These are phyloP conservation scores for Calliopum simillimum DNA, from an alignment of 2,888 invertebrate species.

Conservation along the genomic window DNA sequence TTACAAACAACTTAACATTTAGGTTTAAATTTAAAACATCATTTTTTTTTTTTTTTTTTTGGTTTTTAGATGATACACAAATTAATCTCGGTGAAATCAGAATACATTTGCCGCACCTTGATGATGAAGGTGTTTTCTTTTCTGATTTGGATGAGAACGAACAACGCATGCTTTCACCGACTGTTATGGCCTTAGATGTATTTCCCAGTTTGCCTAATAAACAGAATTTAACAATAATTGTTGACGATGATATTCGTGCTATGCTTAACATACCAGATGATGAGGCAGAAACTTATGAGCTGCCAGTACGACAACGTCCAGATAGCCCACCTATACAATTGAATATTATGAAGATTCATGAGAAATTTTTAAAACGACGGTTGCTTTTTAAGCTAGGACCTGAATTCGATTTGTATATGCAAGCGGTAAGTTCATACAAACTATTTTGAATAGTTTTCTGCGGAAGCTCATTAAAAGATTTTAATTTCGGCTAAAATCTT, in stretches of 20 bases:
- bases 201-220: constrained; percentile 54
- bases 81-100: constrained; percentile 43
- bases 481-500: too few species aligned
- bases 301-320: constrained; percentile 31
- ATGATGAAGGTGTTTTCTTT: constrained; percentile 64
- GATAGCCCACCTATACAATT: constrained; percentile 28
- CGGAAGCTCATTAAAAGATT: too few species aligned
- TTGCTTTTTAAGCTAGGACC: constrained; percentile 50
- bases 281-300: constrained; percentile 37
- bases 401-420: constrained; percentile 55
- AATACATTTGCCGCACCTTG: constrained; percentile 48
- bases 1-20: neutral
- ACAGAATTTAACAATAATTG: constrained; percentile 51
- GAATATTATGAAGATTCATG: constrained; percentile 54
- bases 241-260: constrained; percentile 54
- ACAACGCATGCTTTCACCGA: constrained; percentile 55
- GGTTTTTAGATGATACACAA: constrained; percentile 24
- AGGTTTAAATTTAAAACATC: neutral
- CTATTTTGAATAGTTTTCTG: too few species aligned
- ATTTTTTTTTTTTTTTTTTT: constrained; percentile 10
- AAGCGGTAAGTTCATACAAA: constrained; percentile 52
- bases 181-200: constrained; percentile 55
- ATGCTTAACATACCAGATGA: constrained; percentile 38
- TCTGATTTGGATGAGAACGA: constrained; percentile 61
- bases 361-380: constrained; percentile 47